phyloP scores from a whole-genome alignment of 2,888 invertebrate genomes.

The Clanis bilineata region DNA sequence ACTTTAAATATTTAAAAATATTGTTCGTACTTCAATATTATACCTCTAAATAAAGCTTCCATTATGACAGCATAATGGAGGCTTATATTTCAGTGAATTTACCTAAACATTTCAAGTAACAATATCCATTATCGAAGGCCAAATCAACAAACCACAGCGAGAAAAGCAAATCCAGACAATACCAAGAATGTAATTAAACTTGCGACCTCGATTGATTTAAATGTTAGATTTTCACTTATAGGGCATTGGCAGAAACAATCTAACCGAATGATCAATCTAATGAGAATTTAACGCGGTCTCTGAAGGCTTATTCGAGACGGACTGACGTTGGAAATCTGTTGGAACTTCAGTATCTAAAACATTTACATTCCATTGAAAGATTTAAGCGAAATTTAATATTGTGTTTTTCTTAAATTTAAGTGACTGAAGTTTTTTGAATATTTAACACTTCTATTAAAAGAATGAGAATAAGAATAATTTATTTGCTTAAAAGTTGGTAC shows the following conservation, averaged over 20 bases:
- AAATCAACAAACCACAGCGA: constrained; percentile 19
- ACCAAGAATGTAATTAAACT: constrained; percentile 37
- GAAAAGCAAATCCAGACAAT: constrained; percentile 23
- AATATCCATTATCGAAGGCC: neutral
- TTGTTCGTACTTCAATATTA: too few species aligned
- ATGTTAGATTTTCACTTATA: constrained; percentile 39
- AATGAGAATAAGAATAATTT: too few species aligned
- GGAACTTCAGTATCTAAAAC: neutral
- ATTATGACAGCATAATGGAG: too few species aligned
- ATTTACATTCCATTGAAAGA: neutral
- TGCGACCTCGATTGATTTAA: constrained; percentile 37
- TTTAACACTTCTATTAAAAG: neutral
- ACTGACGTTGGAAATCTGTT: neutral
- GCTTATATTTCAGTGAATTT: too few species aligned
- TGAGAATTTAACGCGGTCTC: constrained; percentile 25
- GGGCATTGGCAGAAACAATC: constrained; percentile 24
- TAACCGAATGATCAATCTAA: constrained; percentile 40
- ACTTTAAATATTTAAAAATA: too few species aligned
- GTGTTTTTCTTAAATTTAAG: neutral
- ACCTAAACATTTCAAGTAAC: too few species aligned
- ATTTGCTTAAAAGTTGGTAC: too few species aligned
- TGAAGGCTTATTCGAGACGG: neutral
- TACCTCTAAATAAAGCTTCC: too few species aligned
- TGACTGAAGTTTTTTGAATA: neutral
- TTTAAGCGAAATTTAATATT: neutral